phyloP scores from a whole-genome alignment of 2,797 vertebrate species.

The Otolemur crassicaudatus region DNA sequence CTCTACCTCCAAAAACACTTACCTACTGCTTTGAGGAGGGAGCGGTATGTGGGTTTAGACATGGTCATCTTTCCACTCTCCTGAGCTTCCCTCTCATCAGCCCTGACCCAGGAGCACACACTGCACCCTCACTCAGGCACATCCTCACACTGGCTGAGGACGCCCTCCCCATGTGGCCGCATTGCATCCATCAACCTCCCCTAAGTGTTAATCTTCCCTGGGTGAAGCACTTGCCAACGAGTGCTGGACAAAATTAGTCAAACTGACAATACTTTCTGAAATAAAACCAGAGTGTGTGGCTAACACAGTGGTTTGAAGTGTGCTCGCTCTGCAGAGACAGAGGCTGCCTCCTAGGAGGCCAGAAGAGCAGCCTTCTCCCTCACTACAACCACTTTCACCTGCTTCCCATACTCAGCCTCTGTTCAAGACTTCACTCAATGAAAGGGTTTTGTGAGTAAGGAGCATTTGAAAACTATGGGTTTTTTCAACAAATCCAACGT shows the following conservation, averaged over 20 bases:
- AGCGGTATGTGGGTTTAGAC: not conserved
- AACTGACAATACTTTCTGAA: not conserved
- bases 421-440: not conserved
- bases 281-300: not conserved
- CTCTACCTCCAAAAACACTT: not conserved
- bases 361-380: not conserved
- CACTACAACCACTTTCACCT: not conserved
- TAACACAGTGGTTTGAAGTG: not conserved
- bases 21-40: not conserved
- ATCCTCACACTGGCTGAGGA: rapidly evolving
- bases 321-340: not conserved
- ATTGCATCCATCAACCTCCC: not conserved
- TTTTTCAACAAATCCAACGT: not conserved
- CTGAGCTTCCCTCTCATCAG: not conserved
- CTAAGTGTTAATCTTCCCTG: not conserved
- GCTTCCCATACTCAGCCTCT: not conserved
- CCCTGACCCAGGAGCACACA: not conserved
- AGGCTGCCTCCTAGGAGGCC: not conserved
- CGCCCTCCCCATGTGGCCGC: not conserved
- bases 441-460: not conserved
- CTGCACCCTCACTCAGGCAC: not conserved
- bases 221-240: not conserved
- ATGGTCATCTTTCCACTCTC: not conserved
- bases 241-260: not conserved
- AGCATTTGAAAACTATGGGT: not conserved